These are phyloP conservation scores for Illadopsis cleaveri DNA, from an alignment of 2,113 vertebrate species.

Conservation along the genomic window DNA sequence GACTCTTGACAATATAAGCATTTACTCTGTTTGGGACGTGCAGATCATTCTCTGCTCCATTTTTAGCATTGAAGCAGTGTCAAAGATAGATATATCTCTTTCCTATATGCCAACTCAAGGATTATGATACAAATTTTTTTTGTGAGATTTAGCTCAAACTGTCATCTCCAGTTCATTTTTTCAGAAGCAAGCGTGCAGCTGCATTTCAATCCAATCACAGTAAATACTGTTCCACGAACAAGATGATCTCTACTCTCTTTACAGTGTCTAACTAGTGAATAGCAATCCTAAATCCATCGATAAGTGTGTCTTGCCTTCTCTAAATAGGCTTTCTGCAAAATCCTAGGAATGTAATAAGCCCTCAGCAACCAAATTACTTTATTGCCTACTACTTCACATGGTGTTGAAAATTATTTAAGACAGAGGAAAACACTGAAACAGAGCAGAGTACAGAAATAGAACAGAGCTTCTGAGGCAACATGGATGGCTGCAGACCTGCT, in stretches of 20 bases:
- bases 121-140: neutral
- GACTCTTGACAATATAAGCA: neutral
- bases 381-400: neutral
- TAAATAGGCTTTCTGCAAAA: constrained; percentile 10
- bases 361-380: neutral
- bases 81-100: neutral
- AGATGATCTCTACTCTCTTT: neutral
- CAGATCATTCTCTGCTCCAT: neutral
- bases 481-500: neutral
- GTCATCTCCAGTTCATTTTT: constrained; percentile 14
- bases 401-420: neutral
- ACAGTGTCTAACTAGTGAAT: neutral
- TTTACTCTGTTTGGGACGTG: neutral
- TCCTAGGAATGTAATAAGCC: neutral
- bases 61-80: neutral
- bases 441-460: neutral
- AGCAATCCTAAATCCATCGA: neutral
- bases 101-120: neutral
- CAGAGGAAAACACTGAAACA: neutral
- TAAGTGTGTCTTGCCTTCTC: neutral
- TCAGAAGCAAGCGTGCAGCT: neutral
- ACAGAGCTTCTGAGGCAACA: neutral
- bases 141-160: neutral
- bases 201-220: constrained; percentile 10
- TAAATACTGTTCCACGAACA: constrained; percentile 7